Evolutionary conservation across 2,797 vertebrate species (phyloP).

Genomic region (Micrastur ruficollis): DNA sequence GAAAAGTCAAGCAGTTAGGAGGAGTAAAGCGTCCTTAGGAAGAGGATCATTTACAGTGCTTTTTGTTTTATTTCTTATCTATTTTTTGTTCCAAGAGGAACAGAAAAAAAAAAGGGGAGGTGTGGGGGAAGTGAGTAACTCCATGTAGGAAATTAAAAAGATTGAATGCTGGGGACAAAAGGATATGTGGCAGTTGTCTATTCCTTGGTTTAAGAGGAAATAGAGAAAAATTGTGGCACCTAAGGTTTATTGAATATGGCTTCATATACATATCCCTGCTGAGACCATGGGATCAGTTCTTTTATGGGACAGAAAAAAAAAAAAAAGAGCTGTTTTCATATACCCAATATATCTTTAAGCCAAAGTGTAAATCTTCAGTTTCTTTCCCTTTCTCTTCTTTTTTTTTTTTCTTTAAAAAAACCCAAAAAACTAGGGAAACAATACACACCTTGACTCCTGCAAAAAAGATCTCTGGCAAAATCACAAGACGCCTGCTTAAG

Average conservation of each 20-base stretch:
- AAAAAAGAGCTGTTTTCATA: conserved; percentile 31
- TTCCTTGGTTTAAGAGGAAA: conserved; percentile 3
- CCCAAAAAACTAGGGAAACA: conserved; percentile 46
- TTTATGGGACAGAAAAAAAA: background rate
- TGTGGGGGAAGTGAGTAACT: background rate
- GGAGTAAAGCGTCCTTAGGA: background rate
- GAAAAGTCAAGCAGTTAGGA: conserved; percentile 42
- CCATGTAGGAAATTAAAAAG: background rate
- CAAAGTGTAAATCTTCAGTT: conserved; percentile 47
- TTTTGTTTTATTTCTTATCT: conserved; percentile 30
- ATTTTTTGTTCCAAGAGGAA: conserved; percentile 12
- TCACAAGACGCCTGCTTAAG: conserved; percentile 67
- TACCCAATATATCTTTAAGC: conserved; percentile 47
- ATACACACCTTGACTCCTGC: conserved; percentile 71
- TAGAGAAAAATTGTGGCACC: conserved; percentile 10
- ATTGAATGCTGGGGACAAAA: background rate
- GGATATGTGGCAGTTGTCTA: background rate
- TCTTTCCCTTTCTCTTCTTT: background rate
- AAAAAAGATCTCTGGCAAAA: conserved; percentile 73
- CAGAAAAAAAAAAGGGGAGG: background rate
- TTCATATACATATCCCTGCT: background rate
- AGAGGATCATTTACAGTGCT: background rate
- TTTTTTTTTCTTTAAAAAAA: background rate
- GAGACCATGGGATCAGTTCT: conserved; percentile 1
- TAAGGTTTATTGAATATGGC: conserved; percentile 6